phyloP scores from a whole-genome alignment of 37 sponge, comb jelly and placozoan genomes.

The Agelas oroides region DNA sequence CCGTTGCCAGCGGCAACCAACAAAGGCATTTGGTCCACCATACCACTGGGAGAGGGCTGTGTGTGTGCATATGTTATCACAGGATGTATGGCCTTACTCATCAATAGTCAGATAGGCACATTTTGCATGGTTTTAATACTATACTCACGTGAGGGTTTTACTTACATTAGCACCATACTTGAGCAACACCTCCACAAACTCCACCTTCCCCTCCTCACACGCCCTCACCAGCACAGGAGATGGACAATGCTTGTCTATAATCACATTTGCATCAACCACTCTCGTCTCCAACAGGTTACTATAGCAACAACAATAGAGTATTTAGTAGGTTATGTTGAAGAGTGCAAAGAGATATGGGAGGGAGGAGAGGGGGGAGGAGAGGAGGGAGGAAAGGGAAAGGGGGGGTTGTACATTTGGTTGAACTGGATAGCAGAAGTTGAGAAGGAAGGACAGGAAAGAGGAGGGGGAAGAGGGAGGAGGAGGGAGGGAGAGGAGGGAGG shows the following conservation, averaged over 20 bases:
- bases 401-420: too few species aligned
- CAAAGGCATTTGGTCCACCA: conserved; percentile 62
- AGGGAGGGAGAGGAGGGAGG: too few species aligned
- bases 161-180: conserved; percentile 65
- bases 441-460: too few species aligned
- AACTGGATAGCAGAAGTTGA: too few species aligned
- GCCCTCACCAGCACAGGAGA: conserved; percentile 36
- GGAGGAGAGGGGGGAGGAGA: too few species aligned
- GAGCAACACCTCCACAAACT: conserved; percentile 57
- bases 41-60: conserved; percentile 11
- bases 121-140: not conserved
- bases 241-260: conserved; percentile 43
- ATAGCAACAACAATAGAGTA: not conserved
- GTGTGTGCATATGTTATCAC: too few species aligned
- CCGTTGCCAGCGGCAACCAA: conserved; percentile 61
- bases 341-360: too few species aligned
- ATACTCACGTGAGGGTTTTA: not conserved
- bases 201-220: conserved; percentile 50
- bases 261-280: conserved; percentile 23
- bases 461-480: too few species aligned
- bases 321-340: too few species aligned
- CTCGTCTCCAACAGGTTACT: conserved; percentile 26
- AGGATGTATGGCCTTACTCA: too few species aligned
- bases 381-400: too few species aligned
- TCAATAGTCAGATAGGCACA: not conserved